Percentiles rank a stretch among this genome's conserved stretches.
phyloP scores from a whole-genome alignment of 1,140 invertebrate species.

The Drosophila nigrodunni region DNA sequence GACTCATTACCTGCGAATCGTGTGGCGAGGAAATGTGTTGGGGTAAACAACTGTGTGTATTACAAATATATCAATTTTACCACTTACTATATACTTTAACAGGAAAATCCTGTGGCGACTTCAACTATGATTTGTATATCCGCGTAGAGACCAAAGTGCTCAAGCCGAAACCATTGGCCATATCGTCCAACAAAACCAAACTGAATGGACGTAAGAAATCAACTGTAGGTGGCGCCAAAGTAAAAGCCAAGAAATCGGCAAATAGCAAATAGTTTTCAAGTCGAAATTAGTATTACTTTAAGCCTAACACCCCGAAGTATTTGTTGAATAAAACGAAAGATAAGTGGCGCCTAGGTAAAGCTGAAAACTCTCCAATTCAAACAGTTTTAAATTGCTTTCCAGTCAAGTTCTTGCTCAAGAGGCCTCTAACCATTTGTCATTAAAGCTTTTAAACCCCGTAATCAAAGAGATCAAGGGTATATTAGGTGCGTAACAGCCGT shows the following conservation, averaged over 20 bases:
- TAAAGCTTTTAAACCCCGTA: neutral
- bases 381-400: neutral
- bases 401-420: neutral
- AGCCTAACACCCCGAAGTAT: neutral
- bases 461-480: no score
- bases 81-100: neutral
- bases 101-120: constrained; percentile 85
- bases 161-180: constrained; percentile 67
- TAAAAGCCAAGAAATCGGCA: constrained; percentile 66
- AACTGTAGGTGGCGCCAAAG: constrained; percentile 88
- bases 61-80: neutral
- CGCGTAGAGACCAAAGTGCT: constrained; percentile 78
- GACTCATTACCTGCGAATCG: constrained; percentile 90
- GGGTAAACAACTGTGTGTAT: constrained; percentile 80
- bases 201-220: constrained; percentile 86
- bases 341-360: neutral
- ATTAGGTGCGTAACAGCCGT: no score
- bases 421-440: constrained; percentile 2
- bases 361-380: neutral
- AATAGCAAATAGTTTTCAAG: constrained; percentile 33
- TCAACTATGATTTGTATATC: constrained; percentile 86
- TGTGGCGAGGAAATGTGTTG: constrained; percentile 94
- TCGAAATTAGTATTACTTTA: neutral
- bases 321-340: constrained; percentile 5
- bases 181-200: constrained; percentile 69